Percentiles rank a stretch among this genome's conserved stretches.
Conservation (phyloP, 2,888 invertebrate species). For the Malthinus seriepunctatus region DNA sequence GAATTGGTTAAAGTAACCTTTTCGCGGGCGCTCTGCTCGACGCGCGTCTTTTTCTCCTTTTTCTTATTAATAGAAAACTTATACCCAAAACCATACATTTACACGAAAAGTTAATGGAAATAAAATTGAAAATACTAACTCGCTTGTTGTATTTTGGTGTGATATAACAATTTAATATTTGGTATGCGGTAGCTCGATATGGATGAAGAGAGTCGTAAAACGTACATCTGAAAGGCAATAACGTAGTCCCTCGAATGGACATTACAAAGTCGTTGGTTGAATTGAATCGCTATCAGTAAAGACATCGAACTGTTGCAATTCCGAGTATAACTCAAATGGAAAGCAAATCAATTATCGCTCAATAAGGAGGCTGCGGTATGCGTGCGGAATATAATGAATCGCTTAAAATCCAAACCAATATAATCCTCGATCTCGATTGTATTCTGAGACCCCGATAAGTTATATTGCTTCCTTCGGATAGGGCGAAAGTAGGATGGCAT, state of each 20-base stretch:
- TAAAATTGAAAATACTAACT: not conserved
- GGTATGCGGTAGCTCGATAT: conserved; percentile 20
- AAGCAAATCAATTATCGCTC: conserved; percentile 36
- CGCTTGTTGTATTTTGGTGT: not conserved
- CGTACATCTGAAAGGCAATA: conserved; percentile 17
- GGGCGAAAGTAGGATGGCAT: conserved; percentile 44
- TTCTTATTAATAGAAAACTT: conserved; percentile 26
- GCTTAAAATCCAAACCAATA: conserved; percentile 50
- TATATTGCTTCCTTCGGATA: conserved; percentile 44
- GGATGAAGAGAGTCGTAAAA: conserved; percentile 20
- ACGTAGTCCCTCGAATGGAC: conserved; percentile 25
- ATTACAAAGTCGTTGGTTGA: conserved; percentile 13
- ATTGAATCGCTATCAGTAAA: conserved; percentile 22
- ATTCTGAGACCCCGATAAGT: conserved; percentile 32
- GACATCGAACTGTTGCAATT: conserved; percentile 20
- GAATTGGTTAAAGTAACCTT: conserved; percentile 16
- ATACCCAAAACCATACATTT: no score
- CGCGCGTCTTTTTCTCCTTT: conserved; percentile 12
- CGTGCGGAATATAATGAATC: conserved; percentile 49
- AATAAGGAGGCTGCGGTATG: conserved; percentile 40
- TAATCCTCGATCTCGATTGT: conserved; percentile 40
- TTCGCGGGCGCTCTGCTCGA: conserved; percentile 4
- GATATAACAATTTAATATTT: conserved; percentile 11
- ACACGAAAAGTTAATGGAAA: no score
- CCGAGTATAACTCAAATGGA: conserved; percentile 27